phyloP scores from a whole-genome alignment of 2,113 vertebrate species.

The Sinocyclocheilus anshuiensis region DNA sequence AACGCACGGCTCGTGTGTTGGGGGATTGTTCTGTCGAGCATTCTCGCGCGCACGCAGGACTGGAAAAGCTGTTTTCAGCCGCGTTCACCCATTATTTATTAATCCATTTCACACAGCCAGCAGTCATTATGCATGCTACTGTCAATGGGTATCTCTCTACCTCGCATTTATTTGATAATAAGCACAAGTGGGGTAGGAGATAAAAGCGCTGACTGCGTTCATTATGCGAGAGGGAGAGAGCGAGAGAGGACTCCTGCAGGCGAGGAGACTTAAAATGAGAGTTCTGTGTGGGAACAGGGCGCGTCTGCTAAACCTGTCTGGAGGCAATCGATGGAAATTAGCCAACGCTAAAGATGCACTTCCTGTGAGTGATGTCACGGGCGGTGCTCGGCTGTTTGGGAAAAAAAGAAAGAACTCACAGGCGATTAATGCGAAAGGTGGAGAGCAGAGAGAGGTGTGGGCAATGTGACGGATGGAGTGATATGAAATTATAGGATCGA shows the following conservation, averaged over 20 bases:
- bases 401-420: slow-evolving; percentile 62
- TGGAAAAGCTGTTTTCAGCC: slow-evolving; percentile 64
- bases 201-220: slow-evolving; percentile 76
- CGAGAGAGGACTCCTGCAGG: slow-evolving; percentile 40
- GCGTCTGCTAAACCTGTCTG: slow-evolving; percentile 80
- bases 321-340: slow-evolving; percentile 82
- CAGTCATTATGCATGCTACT: slow-evolving; percentile 75
- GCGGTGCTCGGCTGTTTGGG: slow-evolving; percentile 72
- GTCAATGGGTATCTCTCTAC: slow-evolving; percentile 77
- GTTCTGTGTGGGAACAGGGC: slow-evolving; percentile 75
- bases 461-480: too few species aligned
- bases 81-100: slow-evolving; percentile 74
- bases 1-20: slow-evolving; percentile 53
- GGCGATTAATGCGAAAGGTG: slow-evolving; percentile 68
- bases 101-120: slow-evolving; percentile 79
- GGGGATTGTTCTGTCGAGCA: slow-evolving; percentile 62
- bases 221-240: slow-evolving; percentile 68
- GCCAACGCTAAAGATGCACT: slow-evolving; percentile 79
- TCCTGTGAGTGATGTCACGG: slow-evolving; percentile 78
- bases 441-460: slow-evolving; percentile 42
- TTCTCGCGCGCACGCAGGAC: slow-evolving; percentile 62
- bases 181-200: slow-evolving; percentile 73
- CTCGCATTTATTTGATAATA: slow-evolving; percentile 77
- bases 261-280: slow-evolving; percentile 45
- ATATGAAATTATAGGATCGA: not conserved